A percentile compares a stretch with the other conserved stretches of the same genome.
Evolutionary conservation across 2,888 invertebrate species (phyloP).

Genomic region (Erpobdella octoculata): DNA sequence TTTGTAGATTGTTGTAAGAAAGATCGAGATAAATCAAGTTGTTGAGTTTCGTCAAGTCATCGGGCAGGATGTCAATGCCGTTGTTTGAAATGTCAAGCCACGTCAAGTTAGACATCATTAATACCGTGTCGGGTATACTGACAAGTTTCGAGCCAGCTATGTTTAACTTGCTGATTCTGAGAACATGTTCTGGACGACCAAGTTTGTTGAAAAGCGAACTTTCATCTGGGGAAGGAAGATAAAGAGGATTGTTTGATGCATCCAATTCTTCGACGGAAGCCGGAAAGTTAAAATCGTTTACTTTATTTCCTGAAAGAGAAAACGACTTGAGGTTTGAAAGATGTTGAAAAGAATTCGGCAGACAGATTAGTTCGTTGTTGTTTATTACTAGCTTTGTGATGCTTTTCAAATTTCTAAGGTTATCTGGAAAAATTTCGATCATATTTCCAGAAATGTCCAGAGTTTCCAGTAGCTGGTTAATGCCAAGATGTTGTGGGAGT

Average conservation of each 20-base stretch:
- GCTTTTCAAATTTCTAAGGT: slow-evolving; percentile 43
- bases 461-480: slow-evolving; percentile 42
- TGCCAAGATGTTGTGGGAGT: slow-evolving; percentile 31
- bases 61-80: slow-evolving; percentile 40
- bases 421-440: slow-evolving; percentile 42
- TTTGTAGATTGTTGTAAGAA: slow-evolving; percentile 41
- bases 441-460: slow-evolving; percentile 44
- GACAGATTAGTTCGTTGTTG: slow-evolving; percentile 41
- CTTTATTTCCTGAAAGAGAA: background rate
- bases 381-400: slow-evolving; percentile 42
- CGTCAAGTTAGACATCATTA: slow-evolving; percentile 35
- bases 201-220: background rate
- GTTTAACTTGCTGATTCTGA: background rate
- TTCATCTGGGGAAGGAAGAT: background rate
- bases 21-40: slow-evolving; percentile 40
- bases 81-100: slow-evolving; percentile 46
- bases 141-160: background rate
- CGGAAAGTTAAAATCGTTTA: slow-evolving; percentile 13
- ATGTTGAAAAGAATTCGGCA: background rate
- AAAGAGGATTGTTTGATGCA: slow-evolving; percentile 32
- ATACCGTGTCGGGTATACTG: background rate
- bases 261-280: background rate
- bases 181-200: background rate
- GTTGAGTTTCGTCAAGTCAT: slow-evolving; percentile 43
- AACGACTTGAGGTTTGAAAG: background rate